Evolutionary conservation across 2,113 vertebrate species (phyloP).

Genomic region (Dascyllus trimaculatus): DNA sequence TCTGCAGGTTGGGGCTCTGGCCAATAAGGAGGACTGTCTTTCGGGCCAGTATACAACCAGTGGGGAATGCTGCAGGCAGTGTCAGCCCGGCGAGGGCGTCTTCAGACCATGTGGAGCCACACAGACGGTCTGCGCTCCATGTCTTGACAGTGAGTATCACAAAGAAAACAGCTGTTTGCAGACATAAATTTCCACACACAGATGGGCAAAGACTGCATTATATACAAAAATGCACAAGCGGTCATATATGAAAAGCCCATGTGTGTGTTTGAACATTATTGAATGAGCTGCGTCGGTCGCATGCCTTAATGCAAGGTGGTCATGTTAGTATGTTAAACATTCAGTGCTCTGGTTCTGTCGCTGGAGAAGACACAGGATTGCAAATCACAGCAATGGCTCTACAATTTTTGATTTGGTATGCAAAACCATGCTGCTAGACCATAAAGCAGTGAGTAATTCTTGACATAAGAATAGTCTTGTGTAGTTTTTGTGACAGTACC

Average conservation of each 20-base stretch:
- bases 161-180: conserved; percentile 3
- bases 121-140: conserved; percentile 91
- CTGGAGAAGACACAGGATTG: conserved; percentile 5
- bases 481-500: background rate
- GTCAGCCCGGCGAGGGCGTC: conserved; percentile 92
- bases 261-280: no score
- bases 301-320: no score
- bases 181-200: background rate
- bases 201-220: background rate
- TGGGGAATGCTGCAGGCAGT: conserved; percentile 91
- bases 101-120: conserved; percentile 85
- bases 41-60: conserved; percentile 82
- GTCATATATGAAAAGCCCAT: no score
- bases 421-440: background rate
- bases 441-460: background rate
- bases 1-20: conserved; percentile 72
- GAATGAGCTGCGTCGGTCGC: no score
- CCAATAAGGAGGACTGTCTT: conserved; percentile 76
- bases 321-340: no score
- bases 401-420: background rate
- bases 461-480: background rate
- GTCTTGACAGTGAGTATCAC: conserved; percentile 94
- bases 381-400: conserved; percentile 7
- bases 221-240: background rate
- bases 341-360: background rate